phyloP scores from a whole-genome alignment of 2,888 invertebrate genomes.

The Heliconius erato region DNA sequence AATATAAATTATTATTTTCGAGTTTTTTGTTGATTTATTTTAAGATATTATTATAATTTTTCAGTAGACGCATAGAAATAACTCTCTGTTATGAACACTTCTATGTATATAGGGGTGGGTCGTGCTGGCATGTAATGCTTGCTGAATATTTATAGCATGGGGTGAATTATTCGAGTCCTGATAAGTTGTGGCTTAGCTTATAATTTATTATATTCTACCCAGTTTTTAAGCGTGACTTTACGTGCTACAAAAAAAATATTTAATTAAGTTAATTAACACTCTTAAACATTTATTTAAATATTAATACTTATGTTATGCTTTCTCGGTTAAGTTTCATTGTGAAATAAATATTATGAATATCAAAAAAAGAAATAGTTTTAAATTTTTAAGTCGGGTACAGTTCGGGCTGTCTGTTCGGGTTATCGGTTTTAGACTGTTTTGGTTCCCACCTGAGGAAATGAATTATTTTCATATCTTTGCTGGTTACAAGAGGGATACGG shows the following conservation, averaged over 20 bases:
- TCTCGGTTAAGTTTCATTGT: too few relatives aligned
- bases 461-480: too few relatives aligned
- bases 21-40: too few relatives aligned
- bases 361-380: too few relatives aligned
- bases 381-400: too few relatives aligned
- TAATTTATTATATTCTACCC: neutral
- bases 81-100: constrained; percentile 1
- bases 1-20: neutral
- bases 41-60: neutral
- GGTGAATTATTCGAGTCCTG: constrained; percentile 25
- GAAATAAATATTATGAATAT: too few relatives aligned
- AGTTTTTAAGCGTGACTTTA: neutral
- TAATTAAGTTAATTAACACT: neutral
- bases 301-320: too few relatives aligned
- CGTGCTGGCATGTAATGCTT: constrained; percentile 30
- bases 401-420: too few relatives aligned
- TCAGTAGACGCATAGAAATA: neutral
- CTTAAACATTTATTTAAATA: too few relatives aligned
- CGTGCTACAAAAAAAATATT: neutral
- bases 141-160: constrained; percentile 32
- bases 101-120: constrained; percentile 15
- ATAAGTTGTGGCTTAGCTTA: constrained; percentile 1
- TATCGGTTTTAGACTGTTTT: too few relatives aligned
- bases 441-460: too few relatives aligned
- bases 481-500: too few relatives aligned